phyloP scores from a whole-genome alignment of 1,140 invertebrate species.

The Bombus superbus region DNA sequence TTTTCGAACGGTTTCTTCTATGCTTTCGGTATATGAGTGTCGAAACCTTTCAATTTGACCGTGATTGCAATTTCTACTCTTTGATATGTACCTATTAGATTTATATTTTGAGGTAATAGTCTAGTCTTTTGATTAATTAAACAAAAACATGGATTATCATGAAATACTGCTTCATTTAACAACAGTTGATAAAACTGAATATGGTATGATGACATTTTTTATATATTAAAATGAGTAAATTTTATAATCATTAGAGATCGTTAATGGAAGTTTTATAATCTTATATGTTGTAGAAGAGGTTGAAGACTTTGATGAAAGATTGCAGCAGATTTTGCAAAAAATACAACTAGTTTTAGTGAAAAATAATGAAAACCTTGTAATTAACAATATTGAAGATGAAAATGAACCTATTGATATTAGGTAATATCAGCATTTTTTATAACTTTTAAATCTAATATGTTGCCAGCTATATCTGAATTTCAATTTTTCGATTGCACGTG shows the following conservation, averaged over 20 bases:
- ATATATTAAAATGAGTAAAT: background rate
- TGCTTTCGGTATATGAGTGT: too few relatives aligned
- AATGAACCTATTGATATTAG: slow-evolving; percentile 29
- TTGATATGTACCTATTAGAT: too few relatives aligned
- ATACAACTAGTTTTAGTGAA: slow-evolving; percentile 48
- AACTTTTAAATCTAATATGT: background rate
- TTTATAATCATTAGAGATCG: background rate
- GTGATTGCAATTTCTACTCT: too few relatives aligned
- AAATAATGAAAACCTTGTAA: slow-evolving; percentile 55
- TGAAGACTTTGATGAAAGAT: slow-evolving; percentile 52
- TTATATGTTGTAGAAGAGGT: slow-evolving; percentile 29
- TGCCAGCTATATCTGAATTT: background rate
- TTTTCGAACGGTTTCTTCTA: too few relatives aligned
- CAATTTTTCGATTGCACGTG: background rate
- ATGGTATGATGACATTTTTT: slow-evolving; percentile 31
- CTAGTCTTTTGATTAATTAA: background rate
- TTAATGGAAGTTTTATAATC: background rate
- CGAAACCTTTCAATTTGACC: too few relatives aligned
- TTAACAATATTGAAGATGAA: slow-evolving; percentile 13
- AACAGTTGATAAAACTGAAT: background rate
- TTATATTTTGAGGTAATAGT: background rate
- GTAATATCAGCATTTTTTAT: slow-evolving; percentile 46
- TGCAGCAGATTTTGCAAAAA: slow-evolving; percentile 53
- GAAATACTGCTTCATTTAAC: slow-evolving; percentile 48
- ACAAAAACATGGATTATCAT: slow-evolving; percentile 33